Evolutionary conservation across 2,888 invertebrate species (phyloP).

Genomic region (Cryptocephalus primarius): DNA sequence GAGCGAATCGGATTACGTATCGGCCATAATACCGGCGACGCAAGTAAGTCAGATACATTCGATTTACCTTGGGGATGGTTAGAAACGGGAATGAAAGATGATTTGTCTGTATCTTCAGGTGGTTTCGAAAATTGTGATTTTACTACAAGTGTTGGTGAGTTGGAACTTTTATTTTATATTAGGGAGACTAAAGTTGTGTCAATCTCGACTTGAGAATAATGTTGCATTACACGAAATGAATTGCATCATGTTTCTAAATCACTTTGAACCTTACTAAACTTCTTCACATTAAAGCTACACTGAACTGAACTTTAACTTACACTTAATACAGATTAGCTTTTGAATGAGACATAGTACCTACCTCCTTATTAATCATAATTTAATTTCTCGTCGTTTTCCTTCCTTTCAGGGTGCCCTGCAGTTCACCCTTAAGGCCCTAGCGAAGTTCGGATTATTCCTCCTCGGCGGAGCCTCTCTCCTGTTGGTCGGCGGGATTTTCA

Average conservation of each 20-base stretch:
- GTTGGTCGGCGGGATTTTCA: constrained; percentile 43
- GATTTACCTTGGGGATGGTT: constrained; percentile 5
- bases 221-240: too few relatives aligned
- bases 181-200: too few relatives aligned
- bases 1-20: constrained; percentile 6
- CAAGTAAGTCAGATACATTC: constrained; percentile 9
- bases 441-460: constrained; percentile 37
- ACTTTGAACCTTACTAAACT: too few relatives aligned
- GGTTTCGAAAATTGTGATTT: too few relatives aligned
- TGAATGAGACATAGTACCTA: not conserved
- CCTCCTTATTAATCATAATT: not conserved
- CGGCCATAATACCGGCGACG: constrained; percentile 10
- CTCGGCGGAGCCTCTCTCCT: constrained; percentile 37
- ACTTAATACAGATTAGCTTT: not conserved
- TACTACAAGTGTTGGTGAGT: too few relatives aligned
- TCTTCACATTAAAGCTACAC: too few relatives aligned
- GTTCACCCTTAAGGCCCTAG: constrained; percentile 26
- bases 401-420: constrained; percentile 26
- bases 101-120: too few relatives aligned
- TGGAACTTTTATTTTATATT: too few relatives aligned
- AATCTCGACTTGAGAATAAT: too few relatives aligned
- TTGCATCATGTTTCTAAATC: too few relatives aligned
- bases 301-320: too few relatives aligned
- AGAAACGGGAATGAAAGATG: not conserved
- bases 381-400: constrained; percentile 5